phyloP scores from a whole-genome alignment of 2,888 invertebrate genomes.

The Cheilosia impressa region DNA sequence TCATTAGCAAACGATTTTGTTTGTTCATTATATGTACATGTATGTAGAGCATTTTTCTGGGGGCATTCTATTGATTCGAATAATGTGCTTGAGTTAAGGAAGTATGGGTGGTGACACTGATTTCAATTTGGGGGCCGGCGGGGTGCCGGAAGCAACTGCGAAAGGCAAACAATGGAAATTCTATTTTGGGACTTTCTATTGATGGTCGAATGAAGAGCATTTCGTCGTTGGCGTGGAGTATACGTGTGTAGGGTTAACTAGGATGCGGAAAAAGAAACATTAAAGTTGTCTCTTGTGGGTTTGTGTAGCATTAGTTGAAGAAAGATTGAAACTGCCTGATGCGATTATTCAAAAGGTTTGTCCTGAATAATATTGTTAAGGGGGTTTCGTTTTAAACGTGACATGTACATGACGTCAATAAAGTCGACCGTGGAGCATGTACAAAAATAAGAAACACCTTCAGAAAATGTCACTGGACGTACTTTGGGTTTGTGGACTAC shows the following conservation, averaged over 20 bases:
- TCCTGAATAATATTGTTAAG: too few relatives aligned
- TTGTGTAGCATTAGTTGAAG: too few relatives aligned
- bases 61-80: background rate
- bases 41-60: background rate
- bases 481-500: too few relatives aligned
- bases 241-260: background rate
- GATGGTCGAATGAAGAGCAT: slow-evolving; percentile 20
- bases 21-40: background rate
- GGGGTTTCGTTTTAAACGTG: too few relatives aligned
- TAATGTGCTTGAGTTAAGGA: slow-evolving; percentile 2
- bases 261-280: background rate
- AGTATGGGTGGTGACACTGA: slow-evolving; percentile 3
- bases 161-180: slow-evolving; percentile 49
- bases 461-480: too few relatives aligned
- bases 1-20: background rate
- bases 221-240: background rate
- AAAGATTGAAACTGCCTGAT: too few relatives aligned
- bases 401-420: too few relatives aligned
- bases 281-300: too few relatives aligned
- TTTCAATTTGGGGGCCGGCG: background rate
- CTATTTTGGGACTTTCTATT: slow-evolving; percentile 57
- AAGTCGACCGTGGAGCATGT: too few relatives aligned
- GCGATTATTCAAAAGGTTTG: too few relatives aligned
- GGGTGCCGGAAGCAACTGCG: slow-evolving; percentile 29
- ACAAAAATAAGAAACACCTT: too few relatives aligned